Percentiles rank a stretch among this genome's conserved stretches.
Evolutionary conservation across 2,113 vertebrate species (phyloP).

Genomic region (Pseudorectes ferrugineus): DNA sequence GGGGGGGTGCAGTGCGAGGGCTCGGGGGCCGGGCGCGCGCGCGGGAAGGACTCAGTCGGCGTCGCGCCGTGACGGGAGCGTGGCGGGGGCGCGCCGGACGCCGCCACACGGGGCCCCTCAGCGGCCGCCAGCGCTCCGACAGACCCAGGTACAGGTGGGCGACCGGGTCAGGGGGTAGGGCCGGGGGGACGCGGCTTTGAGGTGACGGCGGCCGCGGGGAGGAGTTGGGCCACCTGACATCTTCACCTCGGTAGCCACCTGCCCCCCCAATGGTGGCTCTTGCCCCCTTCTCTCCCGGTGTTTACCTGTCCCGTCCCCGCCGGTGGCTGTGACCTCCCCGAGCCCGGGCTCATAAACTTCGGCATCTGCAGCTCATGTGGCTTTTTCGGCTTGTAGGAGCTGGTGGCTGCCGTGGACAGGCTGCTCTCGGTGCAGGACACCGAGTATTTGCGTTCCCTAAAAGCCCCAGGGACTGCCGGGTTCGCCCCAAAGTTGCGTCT

Average conservation of each 20-base stretch:
- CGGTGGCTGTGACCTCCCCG: not conserved
- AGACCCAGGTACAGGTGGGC: not conserved
- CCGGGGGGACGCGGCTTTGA: accelerated
- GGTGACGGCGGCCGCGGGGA: too few relatives aligned
- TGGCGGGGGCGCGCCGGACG: not conserved
- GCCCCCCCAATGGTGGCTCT: accelerated
- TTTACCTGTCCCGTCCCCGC: not conserved
- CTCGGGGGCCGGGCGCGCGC: too few relatives aligned
- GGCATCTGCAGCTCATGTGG: accelerated
- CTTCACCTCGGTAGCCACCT: not conserved
- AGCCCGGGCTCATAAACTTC: accelerated
- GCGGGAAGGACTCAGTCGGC: too few relatives aligned
- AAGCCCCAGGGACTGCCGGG: accelerated
- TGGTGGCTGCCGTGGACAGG: accelerated
- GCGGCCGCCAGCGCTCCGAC: not conserved
- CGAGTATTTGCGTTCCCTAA: accelerated
- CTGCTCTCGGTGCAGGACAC: accelerated
- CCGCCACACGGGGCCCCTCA: not conserved
- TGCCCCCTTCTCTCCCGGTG: accelerated
- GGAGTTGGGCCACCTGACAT: not conserved
- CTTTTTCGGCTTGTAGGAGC: accelerated
- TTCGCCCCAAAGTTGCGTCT: accelerated
- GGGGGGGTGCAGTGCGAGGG: too few relatives aligned
- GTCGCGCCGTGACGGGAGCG: too few relatives aligned
- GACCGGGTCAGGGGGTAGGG: too few relatives aligned